Evolutionary conservation across 2,797 vertebrate genomes (phyloP).

Genomic region (Bufotes viridis): DNA sequence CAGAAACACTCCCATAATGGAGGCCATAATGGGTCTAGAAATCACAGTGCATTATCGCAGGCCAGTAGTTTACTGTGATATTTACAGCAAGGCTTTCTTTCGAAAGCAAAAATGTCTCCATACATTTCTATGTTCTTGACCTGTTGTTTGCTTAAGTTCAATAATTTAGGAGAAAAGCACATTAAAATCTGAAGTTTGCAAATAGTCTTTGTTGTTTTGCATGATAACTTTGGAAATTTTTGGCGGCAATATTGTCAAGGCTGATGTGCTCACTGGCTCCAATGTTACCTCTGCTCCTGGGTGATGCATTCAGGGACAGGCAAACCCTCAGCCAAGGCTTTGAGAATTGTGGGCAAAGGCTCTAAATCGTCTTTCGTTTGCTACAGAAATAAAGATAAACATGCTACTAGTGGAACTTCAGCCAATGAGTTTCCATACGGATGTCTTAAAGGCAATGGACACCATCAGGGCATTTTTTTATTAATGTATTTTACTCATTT

Average conservation of each 20-base stretch:
- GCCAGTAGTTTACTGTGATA: no score
- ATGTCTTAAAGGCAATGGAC: no score
- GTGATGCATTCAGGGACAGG: constrained; percentile 74
- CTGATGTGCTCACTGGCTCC: background rate
- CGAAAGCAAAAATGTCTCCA: background rate
- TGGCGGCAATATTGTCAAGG: background rate
- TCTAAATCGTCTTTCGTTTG: constrained; percentile 82
- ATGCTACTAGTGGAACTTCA: background rate
- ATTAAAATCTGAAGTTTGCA: no score
- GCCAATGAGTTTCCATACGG: background rate
- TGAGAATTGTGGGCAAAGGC: constrained; percentile 89
- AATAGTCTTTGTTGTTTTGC: background rate
- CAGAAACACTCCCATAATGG: no score
- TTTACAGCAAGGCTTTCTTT: no score
- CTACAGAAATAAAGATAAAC: constrained; percentile 62
- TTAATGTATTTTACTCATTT: no score
- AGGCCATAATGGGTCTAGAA: no score
- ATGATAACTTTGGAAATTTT: background rate
- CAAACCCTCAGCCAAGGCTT: constrained; percentile 79
- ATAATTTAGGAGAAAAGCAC: background rate
- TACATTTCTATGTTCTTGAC: background rate
- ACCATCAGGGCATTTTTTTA: no score
- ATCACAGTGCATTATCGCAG: no score
- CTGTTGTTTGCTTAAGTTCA: background rate
- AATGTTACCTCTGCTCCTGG: constrained; percentile 34